phyloP scores from a whole-genome alignment of 2,797 vertebrate genomes.

The Notoglanidium macrostoma region DNA sequence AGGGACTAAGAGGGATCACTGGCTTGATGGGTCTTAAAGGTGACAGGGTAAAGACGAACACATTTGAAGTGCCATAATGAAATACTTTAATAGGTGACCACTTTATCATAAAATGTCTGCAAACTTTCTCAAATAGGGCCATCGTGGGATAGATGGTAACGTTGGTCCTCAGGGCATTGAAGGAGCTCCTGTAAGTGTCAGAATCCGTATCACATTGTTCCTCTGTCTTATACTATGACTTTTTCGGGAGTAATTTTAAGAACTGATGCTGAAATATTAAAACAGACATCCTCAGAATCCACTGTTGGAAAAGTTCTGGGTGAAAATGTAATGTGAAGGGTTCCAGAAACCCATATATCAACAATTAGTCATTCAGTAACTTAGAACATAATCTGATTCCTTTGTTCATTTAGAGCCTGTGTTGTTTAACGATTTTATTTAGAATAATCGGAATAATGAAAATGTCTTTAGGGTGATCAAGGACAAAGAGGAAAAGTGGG shows the following conservation, averaged over 20 bases:
- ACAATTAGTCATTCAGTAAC: neutral
- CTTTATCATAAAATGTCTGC: neutral
- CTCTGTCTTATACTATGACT: neutral
- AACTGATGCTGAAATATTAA: neutral
- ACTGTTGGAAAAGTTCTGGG: neutral
- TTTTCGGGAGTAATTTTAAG: neutral
- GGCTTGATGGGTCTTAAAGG: slow-evolving; percentile 87
- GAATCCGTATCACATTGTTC: neutral
- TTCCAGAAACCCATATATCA: neutral
- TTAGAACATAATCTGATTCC: neutral
- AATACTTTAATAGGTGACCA: neutral
- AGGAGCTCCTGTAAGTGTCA: slow-evolving; percentile 82
- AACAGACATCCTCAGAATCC: neutral
- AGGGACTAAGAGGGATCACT: slow-evolving; percentile 84
- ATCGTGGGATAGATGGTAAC: slow-evolving; percentile 81
- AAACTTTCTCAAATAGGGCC: slow-evolving; percentile 73
- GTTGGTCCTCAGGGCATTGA: slow-evolving; percentile 82
- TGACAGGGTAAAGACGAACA: slow-evolving; percentile 76
- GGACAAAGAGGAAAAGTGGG: slow-evolving; percentile 87
- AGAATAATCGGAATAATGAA: neutral
- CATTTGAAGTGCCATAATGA: neutral
- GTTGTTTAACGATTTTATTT: neutral
- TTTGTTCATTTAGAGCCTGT: neutral
- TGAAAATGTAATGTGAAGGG: neutral
- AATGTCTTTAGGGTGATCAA: slow-evolving; percentile 80